Base-by-base conservation (phyloP, 2,797 vertebrate genomes). In the Microctenopoma steveboyesi region DNA sequence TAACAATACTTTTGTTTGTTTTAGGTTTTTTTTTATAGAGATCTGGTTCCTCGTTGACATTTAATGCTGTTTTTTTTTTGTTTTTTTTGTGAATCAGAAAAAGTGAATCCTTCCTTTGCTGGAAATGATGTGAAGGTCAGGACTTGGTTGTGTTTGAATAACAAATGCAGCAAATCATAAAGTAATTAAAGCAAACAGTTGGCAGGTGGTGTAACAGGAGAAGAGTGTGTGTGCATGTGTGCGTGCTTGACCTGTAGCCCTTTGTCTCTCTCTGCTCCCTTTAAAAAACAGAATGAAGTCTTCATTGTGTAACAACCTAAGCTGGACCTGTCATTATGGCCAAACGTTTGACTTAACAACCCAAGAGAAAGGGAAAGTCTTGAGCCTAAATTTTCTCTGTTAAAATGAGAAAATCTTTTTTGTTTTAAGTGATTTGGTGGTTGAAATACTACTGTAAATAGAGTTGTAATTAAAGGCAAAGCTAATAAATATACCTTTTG, bases 371-470 rank as follows among this genome's bases (percentile, higher is more conserved):
- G 51, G 39, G 39, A 33, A 25, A 35, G 28, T 39, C 28, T 3
- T 61, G 51, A 74, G 61, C 55, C 63, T 46, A 40, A 42, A 63
- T 16, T 14, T 35, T 75, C 49, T 52, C 37, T 28, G 47, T 14
- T 62, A 10, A 79, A 25, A 37, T 48, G 58, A 57, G 46, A n/a
- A 69, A 48, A 69, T 28, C 65, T 73, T 35, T 5, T 69, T 42
- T 5, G 40, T 42, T 42, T 13, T 42, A 55, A 79, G 28, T 62
- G 61, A 78, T 77, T 72, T 81, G 45, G 69, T 83, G 78, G 69
- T 82, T 88, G 73, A 80, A 66, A 75, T 79, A 59, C 73, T 82
- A 81, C 84, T 92, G 91, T 92, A 92, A 91, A 92, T 92, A 92
- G 47, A 64, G 27, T 82, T 92, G 88, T 91, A 91, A 92, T 87